These are phyloP conservation scores for Salvelinus alpinus DNA, from an alignment of 2,113 vertebrate species.

Conservation along the genomic window DNA sequence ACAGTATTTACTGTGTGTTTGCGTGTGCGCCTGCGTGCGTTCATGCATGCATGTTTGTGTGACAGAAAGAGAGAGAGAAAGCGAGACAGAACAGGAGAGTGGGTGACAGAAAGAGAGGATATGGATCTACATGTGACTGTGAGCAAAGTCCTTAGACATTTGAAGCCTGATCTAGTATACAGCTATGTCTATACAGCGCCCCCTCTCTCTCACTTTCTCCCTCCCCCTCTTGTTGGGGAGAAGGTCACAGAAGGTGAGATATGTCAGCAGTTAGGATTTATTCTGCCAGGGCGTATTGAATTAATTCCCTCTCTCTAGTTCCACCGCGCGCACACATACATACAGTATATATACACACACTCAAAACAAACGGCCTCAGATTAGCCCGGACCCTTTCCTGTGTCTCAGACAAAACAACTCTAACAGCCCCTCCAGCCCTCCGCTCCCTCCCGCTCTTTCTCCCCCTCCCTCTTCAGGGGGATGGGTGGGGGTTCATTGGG, in stretches of 20 bases:
- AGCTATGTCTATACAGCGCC: background rate
- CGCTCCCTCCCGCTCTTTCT: no score
- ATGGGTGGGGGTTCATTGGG: no score
- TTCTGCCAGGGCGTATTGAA: background rate
- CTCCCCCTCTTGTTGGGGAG: conserved; percentile 9
- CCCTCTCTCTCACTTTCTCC: background rate
- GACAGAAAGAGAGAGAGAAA: background rate
- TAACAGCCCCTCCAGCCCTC: no score
- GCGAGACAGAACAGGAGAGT: background rate
- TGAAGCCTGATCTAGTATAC: no score
- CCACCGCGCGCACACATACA: conserved; percentile 5
- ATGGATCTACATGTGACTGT: no score
- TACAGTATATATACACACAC: conserved; percentile 16
- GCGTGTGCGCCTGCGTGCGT: no score
- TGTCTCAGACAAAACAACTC: no score
- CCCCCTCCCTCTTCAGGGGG: no score
- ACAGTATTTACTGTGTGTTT: no score
- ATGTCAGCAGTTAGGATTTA: conserved; percentile 5
- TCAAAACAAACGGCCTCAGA: background rate
- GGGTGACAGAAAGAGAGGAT: background rate
- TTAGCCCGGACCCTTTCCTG: no score
- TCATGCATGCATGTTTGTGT: no score
- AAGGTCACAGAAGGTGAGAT: conserved; percentile 38
- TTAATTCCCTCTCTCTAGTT: background rate
- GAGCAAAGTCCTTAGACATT: no score